Evolutionary conservation across 2,888 invertebrate species (phyloP).

Genomic region (Zaprionus obscuricornis): DNA sequence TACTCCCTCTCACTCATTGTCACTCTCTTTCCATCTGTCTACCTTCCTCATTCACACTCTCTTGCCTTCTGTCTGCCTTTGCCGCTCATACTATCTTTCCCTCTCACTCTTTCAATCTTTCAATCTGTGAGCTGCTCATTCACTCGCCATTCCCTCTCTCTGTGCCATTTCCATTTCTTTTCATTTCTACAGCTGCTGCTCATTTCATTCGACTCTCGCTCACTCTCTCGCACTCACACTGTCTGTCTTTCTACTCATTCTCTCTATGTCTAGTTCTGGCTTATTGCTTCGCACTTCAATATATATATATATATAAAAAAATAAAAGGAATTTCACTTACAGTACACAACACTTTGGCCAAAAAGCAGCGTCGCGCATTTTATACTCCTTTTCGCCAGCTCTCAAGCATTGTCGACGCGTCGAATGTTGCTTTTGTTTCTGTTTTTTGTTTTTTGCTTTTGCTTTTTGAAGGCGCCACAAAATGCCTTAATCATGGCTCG

Average conservation of each 20-base stretch:
- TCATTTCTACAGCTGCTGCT: neutral
- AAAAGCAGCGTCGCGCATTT: too few relatives aligned
- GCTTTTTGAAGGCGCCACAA: slow-evolving; percentile 40
- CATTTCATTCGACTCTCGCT: too few relatives aligned
- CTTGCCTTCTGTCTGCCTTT: too few relatives aligned
- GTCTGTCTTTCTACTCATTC: neutral
- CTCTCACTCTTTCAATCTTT: too few relatives aligned
- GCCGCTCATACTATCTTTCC: too few relatives aligned
- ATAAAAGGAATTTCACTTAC: slow-evolving; percentile 49
- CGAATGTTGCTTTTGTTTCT: slow-evolving; percentile 32
- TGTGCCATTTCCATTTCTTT: too few relatives aligned
- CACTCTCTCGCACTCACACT: neutral
- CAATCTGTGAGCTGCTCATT: too few relatives aligned
- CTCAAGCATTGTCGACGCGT: slow-evolving; percentile 3
- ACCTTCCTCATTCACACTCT: too few relatives aligned
- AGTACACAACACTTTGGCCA: slow-evolving; percentile 55
- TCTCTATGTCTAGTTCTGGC: slow-evolving; percentile 2
- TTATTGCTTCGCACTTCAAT: slow-evolving; percentile 56
- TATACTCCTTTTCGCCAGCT: slow-evolving; percentile 37
- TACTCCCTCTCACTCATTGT: too few relatives aligned
- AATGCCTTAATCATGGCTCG: slow-evolving; percentile 77
- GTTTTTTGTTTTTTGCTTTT: slow-evolving; percentile 29
- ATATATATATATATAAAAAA: slow-evolving; percentile 29
- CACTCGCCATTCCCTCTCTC: too few relatives aligned
- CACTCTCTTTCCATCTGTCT: too few relatives aligned